Base-by-base conservation (phyloP, 2,113 vertebrate species). In the Chaetorhynchus papuensis region DNA sequence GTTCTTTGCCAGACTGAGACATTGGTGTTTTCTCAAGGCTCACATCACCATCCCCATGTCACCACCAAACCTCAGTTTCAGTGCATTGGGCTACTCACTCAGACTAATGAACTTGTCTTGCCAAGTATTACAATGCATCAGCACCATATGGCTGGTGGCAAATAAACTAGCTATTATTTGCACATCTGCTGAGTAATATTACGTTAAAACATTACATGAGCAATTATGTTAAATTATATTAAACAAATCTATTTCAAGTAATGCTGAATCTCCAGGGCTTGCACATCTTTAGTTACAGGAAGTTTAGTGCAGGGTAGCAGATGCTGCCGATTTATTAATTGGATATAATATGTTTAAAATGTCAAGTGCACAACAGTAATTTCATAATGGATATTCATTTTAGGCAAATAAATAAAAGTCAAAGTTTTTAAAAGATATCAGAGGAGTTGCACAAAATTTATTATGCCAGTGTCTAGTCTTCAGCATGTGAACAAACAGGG, bases 211-310 rank as follows among this genome's bases (percentile, higher is more conserved):
- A 89, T 98, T 97, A 97, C 97, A 98, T 96, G 97, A 95, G 94
- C 94, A 97, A 98, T 98, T 98, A 98, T 96, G 94, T 98, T 98
- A 97, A 98, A 98, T 98, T 98, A 98, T 97, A 97, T 97, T 96
- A 98, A 98, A 97, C 95, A 97, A 97, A 98, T 97, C 95, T 97
- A 96, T 95, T 98, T 96, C 96, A 97, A 75, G 31, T 97, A 96
- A 97, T 95, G 85, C 95, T 95, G 96, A 96, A 97, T 96, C 98
- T 98, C 97, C 81, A 97, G 97, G 98, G 97, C 77, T 96, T 96
- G 64, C 52, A 53, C 56, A 91, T 97, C 97, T 97, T 98, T 97
- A 98, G 88, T 98, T 98, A 98, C 97, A 98, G 94, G 93, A 98
- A 97, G 92, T 97, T 97, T 96, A 98, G 94, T 81, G 75, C 60